Evolutionary conservation across 1,140 invertebrate species (phyloP), one percentile per base, ranked within the genome.

Genomic region (Drosophila nigromelanica): DNA sequence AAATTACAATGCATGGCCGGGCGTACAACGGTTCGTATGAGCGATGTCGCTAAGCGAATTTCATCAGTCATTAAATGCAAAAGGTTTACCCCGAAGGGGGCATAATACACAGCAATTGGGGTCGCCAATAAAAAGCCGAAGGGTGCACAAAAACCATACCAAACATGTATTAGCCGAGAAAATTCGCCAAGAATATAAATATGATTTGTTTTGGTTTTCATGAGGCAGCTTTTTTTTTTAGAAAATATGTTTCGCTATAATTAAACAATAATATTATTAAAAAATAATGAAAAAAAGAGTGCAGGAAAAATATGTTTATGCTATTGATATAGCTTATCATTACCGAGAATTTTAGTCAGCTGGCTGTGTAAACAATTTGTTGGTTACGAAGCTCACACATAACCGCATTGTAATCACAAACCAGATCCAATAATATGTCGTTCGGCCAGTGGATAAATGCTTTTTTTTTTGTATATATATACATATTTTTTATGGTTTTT

Each of bases 11-110:
- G 56, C 62, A 47, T 73, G 73, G 24, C 45, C 39, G 33, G 37
- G 15, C 47, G 54, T 73, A 48, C 75, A 63, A 89, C 76, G 47
- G 39, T 61, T 51, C 82, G 82, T 89, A 89, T 87, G 77, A 56
- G 80, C 48, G 63, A 86, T 85, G 64, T 40, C 33, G 43, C 43
- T 45, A 24, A 27, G 30, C 72, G 33, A 56, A 87, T 89, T 86
- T 78, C 78, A 87, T 86, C 71, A 87, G 72, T 73, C 56, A 60
- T 63, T 50, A 14, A 33, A 62, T 51, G 10, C 51, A 56, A 55
- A 60, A 58, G 14, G 50, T 42, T 18, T 18, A n/a, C n/a, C n/a
- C n/a, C n/a, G n/a, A n/a, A n/a, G n/a, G n/a, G n/a, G n/a, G n/a
- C n/a, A 35, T 21, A 47, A 58, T 48, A 2, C n/a, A 48, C 11